A percentile compares a stretch with the other conserved stretches of the same genome.
Evolutionary conservation across 35 echinoderm and acorn worm species (phyloP).

Genomic region (Hemicentrotus pulcherrimus): DNA sequence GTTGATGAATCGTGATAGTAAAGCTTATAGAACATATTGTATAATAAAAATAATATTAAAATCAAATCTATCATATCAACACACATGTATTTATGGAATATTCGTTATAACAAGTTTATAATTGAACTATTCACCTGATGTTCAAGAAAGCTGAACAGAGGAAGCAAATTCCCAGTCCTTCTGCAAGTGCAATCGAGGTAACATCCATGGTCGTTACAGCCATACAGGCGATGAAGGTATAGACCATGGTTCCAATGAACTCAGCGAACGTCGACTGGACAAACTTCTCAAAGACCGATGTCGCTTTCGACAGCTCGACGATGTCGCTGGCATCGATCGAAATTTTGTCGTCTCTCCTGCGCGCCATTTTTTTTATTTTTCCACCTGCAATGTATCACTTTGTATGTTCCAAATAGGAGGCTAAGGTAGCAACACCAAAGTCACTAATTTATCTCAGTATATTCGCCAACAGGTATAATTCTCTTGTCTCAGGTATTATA

Average conservation of each 20-base stretch:
- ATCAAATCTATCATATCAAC: too few relatives aligned
- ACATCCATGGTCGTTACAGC: conserved; percentile 82
- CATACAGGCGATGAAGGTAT: conserved; percentile 85
- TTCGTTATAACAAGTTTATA: too few relatives aligned
- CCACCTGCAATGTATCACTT: neutral
- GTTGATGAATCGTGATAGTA: too few relatives aligned
- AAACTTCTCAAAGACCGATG: conserved; percentile 85
- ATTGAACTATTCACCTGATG: conserved; percentile 61
- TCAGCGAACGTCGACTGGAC: conserved; percentile 92
- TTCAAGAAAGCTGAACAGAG: conserved; percentile 91
- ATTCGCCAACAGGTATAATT: neutral
- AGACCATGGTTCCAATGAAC: conserved; percentile 77
- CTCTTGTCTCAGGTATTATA: neutral
- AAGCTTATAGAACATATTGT: too few relatives aligned
- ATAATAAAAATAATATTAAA: too few relatives aligned
- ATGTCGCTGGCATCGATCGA: conserved; percentile 30
- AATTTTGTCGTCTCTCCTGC: conserved; percentile 41
- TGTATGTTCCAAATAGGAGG: neutral
- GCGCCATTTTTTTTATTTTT: neutral
- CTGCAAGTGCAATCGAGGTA: conserved; percentile 81
- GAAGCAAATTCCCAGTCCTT: conserved; percentile 81
- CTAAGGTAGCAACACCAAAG: neutral
- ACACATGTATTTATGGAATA: too few relatives aligned
- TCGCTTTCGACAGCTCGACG: conserved; percentile 59
- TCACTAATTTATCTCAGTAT: neutral